A percentile compares a stretch with the other conserved stretches of the same genome.
Conservation (phyloP, 2,888 invertebrate species). For the Phaedon cochleariae region DNA sequence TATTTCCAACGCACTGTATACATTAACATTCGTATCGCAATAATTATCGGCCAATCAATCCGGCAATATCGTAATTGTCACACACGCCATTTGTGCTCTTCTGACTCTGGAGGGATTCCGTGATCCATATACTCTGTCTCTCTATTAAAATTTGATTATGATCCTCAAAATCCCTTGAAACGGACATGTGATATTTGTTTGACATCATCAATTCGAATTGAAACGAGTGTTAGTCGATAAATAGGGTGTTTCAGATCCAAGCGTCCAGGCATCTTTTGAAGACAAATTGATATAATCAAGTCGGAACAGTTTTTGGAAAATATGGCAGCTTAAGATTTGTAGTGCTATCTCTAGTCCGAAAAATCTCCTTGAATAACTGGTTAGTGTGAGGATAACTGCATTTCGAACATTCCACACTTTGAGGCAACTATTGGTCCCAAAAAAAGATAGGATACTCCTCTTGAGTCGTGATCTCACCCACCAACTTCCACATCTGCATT, state of each 20-base stretch:
- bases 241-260: too few species aligned
- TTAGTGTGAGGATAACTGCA: too few species aligned
- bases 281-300: background rate
- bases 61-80: slow-evolving; percentile 38
- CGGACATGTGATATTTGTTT: slow-evolving; percentile 11
- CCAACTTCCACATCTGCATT: too few species aligned
- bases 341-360: too few species aligned
- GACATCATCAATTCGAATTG: background rate
- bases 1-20: background rate
- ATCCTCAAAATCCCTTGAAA: slow-evolving; percentile 34
- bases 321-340: too few species aligned
- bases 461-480: too few species aligned
- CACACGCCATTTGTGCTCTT: slow-evolving; percentile 32
- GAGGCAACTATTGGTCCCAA: too few species aligned
- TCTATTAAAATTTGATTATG: slow-evolving; percentile 36
- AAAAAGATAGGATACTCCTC: too few species aligned
- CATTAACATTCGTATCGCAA: slow-evolving; percentile 20
- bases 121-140: slow-evolving; percentile 8
- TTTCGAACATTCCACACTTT: too few species aligned
- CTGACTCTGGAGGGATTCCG: slow-evolving; percentile 1
- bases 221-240: background rate
- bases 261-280: background rate
- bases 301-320: too few species aligned
- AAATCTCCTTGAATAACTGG: too few species aligned
- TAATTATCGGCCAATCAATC: slow-evolving; percentile 36